Conservation (phyloP, 2,113 vertebrate genomes). For the Zosterops hypoxanthus region DNA sequence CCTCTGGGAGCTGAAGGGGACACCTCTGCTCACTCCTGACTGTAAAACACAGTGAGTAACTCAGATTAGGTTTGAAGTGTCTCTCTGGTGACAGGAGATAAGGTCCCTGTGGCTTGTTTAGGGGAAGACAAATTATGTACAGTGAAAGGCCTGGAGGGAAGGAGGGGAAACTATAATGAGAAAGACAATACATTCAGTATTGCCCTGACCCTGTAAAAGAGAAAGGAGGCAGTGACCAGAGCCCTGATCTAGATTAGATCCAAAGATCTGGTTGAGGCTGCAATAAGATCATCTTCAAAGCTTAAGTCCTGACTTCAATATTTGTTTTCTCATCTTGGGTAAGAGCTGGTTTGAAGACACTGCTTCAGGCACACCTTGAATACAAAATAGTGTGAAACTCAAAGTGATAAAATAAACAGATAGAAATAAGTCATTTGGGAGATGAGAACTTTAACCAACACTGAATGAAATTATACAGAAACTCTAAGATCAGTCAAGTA, state of each 20-base stretch:
- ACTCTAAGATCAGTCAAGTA: not conserved
- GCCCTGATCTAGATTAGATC: slow-evolving; percentile 34
- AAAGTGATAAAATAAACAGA: not conserved
- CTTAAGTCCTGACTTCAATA: not conserved
- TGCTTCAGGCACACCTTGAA: not conserved
- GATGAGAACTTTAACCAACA: not conserved
- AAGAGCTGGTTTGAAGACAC: not conserved
- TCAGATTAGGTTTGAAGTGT: not conserved
- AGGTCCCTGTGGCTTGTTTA: not conserved
- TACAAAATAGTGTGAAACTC: not conserved
- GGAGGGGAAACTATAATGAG: not conserved
- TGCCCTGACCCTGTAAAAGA: not conserved
- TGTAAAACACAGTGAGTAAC: not conserved
- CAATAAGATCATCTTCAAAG: slow-evolving; percentile 20
- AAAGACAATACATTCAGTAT: not conserved
- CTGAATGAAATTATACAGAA: not conserved
- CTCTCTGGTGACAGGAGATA: not conserved
- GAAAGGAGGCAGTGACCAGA: not conserved
- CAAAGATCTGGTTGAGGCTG: not conserved
- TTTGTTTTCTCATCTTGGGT: not conserved
- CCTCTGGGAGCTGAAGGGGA: not conserved
- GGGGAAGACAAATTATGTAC: not conserved
- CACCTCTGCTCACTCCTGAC: not conserved
- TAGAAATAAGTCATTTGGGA: not conserved
- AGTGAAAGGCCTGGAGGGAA: slow-evolving; percentile 41